Evolutionary conservation across 2,888 invertebrate genomes (phyloP), one percentile per base, ranked within the genome.

Genomic region (Coecobrya sp.): DNA sequence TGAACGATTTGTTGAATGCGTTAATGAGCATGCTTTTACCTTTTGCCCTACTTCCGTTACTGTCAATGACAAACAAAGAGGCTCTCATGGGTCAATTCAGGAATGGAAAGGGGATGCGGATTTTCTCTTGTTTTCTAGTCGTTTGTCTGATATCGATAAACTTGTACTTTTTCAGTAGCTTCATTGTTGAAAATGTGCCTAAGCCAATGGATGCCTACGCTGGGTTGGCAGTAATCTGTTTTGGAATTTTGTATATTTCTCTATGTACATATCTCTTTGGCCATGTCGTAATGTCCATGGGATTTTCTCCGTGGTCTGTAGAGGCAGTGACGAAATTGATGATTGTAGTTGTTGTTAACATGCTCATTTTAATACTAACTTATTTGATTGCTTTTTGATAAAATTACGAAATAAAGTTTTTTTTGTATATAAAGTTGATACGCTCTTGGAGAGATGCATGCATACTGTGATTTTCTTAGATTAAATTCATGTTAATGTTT

Each of bases 11-110:
- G 52, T 96, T 98, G 59, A 92, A 79, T 27, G 93, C 90, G 11
- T 45, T 91, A 27, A 93, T 93, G 93, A 92, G 89, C 55, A 86
- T 92, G 86, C 98, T 98, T 95, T 96, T 98, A 93, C 98, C 98
- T 0, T 98, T 98, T 95, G 98, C 98, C 0, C 97, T 98, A 2
- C 96, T 98, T 92, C 98, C 98, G 4, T 97, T 98, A 0, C 97
- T 98, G 88, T 98, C 98, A 0, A 98, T 98, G 95, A 98, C 98
- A 0, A 97, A 98, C 89, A 97, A 97, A 94, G 95, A 96, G 3
- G 96, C 97, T 76, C 97, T 98, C 73, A 98, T 98, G 98, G 97
- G 98, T 49, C 97, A 98, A 95, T 98, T 98, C 95, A 97, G 96
- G 45, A 98, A 98, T 96, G 98, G 98, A 95, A 98, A 98, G 93